A percentile compares a stretch with the other conserved stretches of the same genome.
These are phyloP conservation scores for Pardosa pseudoannulata DNA, from an alignment of 2,888 invertebrate species.

Conservation along the genomic window DNA sequence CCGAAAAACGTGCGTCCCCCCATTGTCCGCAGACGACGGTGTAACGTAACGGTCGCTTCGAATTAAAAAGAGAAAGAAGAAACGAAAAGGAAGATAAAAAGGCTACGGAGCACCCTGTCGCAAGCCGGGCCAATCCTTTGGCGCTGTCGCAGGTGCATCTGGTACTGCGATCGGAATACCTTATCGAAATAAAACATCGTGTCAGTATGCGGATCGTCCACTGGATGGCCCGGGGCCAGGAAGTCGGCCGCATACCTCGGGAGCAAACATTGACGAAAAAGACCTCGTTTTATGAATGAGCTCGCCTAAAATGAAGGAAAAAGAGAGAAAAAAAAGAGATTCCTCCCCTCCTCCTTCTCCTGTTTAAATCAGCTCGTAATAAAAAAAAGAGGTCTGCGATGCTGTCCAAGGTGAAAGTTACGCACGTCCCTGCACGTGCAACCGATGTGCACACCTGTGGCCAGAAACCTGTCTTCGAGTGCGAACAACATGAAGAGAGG, in stretches of 20 bases:
- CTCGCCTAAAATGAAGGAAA: background rate
- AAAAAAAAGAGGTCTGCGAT: background rate
- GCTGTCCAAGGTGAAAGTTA: slow-evolving; percentile 8
- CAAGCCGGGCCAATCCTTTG: background rate
- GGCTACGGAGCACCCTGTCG: too few species aligned
- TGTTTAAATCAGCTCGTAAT: background rate
- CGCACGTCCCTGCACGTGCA: background rate
- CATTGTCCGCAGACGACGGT: background rate
- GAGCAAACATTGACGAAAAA: background rate
- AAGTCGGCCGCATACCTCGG: background rate
- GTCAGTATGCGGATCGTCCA: background rate
- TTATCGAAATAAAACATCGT: background rate
- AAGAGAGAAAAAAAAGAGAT: too few species aligned
- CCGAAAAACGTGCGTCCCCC: too few species aligned
- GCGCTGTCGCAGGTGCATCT: background rate
- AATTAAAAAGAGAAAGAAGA: too few species aligned
- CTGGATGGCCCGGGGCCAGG: background rate
- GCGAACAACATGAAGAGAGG: background rate
- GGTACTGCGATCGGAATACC: background rate
- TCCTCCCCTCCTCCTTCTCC: background rate
- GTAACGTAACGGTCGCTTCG: background rate
- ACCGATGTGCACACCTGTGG: slow-evolving; percentile 2
- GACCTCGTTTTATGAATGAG: background rate
- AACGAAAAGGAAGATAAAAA: background rate
- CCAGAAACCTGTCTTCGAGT: background rate